A percentile compares a stretch with the other conserved stretches of the same genome.
Conservation (phyloP, 2,113 vertebrate genomes). For the Cariama cristata region DNA sequence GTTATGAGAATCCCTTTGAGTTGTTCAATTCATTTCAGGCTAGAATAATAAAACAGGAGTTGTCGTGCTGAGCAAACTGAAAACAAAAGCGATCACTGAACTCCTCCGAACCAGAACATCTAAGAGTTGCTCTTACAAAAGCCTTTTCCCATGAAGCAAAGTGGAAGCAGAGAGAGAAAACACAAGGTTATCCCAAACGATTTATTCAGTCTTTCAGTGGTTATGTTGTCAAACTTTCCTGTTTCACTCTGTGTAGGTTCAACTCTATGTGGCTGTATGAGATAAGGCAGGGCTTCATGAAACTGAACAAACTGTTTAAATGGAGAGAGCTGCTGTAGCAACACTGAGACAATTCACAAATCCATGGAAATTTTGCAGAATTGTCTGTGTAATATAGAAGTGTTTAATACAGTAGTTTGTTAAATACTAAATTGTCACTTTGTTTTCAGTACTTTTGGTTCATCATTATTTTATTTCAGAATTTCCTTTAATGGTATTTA, state of each 20-base stretch:
- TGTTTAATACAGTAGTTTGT: neutral
- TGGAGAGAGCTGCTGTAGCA: neutral
- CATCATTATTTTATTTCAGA: neutral
- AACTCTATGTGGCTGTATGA: neutral
- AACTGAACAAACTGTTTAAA: neutral
- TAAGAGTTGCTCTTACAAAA: neutral
- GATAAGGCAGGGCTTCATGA: neutral
- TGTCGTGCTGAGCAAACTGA: neutral
- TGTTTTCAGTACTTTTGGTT: neutral
- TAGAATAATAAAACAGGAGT: neutral
- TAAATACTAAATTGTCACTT: neutral
- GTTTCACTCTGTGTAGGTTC: neutral
- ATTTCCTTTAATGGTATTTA: neutral
- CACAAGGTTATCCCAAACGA: neutral
- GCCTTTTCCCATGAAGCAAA: neutral
- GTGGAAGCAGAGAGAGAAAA: neutral
- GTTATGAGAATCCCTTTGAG: neutral
- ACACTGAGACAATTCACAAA: neutral
- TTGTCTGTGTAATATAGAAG: neutral
- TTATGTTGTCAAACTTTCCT: neutral
- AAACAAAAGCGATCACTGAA: neutral
- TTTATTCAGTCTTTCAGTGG: neutral
- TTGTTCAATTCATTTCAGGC: neutral
- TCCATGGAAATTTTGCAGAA: neutral
- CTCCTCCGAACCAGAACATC: neutral